Evolutionary conservation across 2,113 vertebrate genomes (phyloP), one percentile per base, ranked within the genome.

Genomic region (Phycodurus eques): DNA sequence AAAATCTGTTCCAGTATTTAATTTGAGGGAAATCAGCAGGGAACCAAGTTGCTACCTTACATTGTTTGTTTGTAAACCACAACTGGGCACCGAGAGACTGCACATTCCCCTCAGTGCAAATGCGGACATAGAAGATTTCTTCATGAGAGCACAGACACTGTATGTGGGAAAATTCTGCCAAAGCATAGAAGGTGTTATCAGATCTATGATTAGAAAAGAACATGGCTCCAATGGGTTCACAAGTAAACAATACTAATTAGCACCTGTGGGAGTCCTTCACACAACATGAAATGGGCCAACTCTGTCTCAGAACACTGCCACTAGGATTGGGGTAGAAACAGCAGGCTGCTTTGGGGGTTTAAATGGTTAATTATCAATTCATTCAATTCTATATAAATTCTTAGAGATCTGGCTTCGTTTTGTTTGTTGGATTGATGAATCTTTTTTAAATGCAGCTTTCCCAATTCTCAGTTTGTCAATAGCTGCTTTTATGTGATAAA

Each of bases 181-280:
- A 59, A 67, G 71, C 63, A 35, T 64, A 70, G 77, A 73, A 73
- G 71, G 79, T 77, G 80, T 76, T 80, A 66, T 81, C 76, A 85
- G 81, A 83, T 71, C 80, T 68, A 68, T 81, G 86, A 89, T 88
- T 83, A 87, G 80, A 85, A 87, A 76, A 80, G 71, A 77, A 74
- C 75, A 60, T 3, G 71, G 76, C 73, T 68, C 80, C 81, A 61
- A 61, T 83, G 80, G 75, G 78, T 82, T 81, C 75, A 39, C 64
- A 46, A 76, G 82, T 84, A 88, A 87, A 88, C 83, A 90, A 79
- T 81, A 81, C 78, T 90, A 88, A 90, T 86, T 83, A 90, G 85
- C 68, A 85, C 83, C 84, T 84, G 78, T 65, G 87, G 87, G 88
- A 88, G 76, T 70, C 71, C 71, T 83, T 77, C 77, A 74, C 73